Evolutionary conservation across 2,888 invertebrate species (phyloP).

Genomic region (Saturnia japonica): DNA sequence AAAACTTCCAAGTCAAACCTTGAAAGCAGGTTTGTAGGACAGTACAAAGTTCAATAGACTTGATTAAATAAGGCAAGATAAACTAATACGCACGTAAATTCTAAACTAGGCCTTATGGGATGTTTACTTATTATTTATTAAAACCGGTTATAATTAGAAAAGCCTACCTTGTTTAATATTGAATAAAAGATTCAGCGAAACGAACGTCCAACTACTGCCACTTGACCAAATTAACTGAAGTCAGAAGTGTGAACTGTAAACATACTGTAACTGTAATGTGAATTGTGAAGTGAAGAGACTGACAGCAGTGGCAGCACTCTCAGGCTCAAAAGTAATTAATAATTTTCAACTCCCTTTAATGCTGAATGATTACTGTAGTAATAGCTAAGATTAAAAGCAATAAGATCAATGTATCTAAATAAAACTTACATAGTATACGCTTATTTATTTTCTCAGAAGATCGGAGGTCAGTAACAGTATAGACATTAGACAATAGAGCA

Average conservation of each 20-base stretch:
- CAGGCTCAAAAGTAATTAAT: too few relatives aligned
- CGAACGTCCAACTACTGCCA: not conserved
- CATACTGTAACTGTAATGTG: not conserved
- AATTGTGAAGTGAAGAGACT: too few relatives aligned
- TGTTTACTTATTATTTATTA: not conserved
- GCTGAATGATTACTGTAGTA: not conserved
- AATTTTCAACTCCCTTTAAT: too few relatives aligned
- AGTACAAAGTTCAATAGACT: constrained; percentile 45
- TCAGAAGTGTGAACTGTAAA: not conserved
- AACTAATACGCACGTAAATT: constrained; percentile 4
- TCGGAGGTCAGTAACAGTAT: too few relatives aligned
- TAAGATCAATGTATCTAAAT: not conserved
- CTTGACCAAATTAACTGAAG: not conserved
- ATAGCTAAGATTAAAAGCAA: not conserved
- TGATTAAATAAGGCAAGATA: constrained; percentile 5
- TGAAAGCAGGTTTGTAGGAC: constrained; percentile 33
- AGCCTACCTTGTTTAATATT: not conserved
- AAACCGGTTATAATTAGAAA: not conserved
- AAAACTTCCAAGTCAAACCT: constrained; percentile 17
- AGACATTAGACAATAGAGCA: too few relatives aligned
- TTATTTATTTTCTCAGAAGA: not conserved
- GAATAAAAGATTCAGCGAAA: not conserved
- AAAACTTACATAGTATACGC: not conserved
- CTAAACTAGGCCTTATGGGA: not conserved
- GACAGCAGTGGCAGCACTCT: too few relatives aligned